A percentile compares a stretch with the other conserved stretches of the same genome.
Conservation (phyloP, 30 jellyfish, hydroid and myxozoan species). For the Turritopsis rubra region DNA sequence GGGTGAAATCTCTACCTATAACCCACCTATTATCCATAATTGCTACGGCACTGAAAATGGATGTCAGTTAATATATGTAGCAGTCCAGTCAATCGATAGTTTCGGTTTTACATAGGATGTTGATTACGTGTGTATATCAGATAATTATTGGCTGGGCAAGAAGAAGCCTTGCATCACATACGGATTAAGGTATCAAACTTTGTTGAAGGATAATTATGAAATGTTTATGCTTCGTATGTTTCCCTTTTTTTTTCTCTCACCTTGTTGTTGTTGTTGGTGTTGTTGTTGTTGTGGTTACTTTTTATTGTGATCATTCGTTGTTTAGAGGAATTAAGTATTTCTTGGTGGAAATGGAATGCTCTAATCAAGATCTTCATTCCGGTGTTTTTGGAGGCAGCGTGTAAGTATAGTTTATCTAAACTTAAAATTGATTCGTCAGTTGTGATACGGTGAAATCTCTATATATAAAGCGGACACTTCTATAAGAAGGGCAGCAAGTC, state of each 20-base stretch:
- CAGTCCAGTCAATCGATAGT: not conserved
- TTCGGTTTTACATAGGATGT: slow-evolving; percentile 44
- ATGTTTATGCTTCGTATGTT: too few species aligned
- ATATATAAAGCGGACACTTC: too few species aligned
- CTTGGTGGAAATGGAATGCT: slow-evolving; percentile 69
- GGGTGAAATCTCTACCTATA: too few species aligned
- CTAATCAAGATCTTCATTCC: slow-evolving; percentile 81
- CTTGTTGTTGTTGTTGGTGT: not conserved
- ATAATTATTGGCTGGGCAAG: slow-evolving; percentile 93
- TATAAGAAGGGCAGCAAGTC: too few species aligned
- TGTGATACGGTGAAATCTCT: too few species aligned
- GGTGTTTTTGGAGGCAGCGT: slow-evolving; percentile 98
- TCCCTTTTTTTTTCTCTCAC: not conserved
- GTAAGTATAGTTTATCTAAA: too few species aligned
- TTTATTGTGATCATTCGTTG: not conserved
- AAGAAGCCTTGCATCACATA: slow-evolving; percentile 90
- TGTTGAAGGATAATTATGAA: too few species aligned
- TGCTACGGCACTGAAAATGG: too few species aligned
- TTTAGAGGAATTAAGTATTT: slow-evolving; percentile 74
- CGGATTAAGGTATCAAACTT: slow-evolving; percentile 91
- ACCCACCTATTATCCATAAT: too few species aligned
- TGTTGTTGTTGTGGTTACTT: not conserved
- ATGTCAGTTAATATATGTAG: too few species aligned
- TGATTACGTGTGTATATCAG: slow-evolving; percentile 92
- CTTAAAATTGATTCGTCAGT: not conserved